Conservation (phyloP, 2,113 vertebrate genomes). For the Saguinus midas region DNA sequence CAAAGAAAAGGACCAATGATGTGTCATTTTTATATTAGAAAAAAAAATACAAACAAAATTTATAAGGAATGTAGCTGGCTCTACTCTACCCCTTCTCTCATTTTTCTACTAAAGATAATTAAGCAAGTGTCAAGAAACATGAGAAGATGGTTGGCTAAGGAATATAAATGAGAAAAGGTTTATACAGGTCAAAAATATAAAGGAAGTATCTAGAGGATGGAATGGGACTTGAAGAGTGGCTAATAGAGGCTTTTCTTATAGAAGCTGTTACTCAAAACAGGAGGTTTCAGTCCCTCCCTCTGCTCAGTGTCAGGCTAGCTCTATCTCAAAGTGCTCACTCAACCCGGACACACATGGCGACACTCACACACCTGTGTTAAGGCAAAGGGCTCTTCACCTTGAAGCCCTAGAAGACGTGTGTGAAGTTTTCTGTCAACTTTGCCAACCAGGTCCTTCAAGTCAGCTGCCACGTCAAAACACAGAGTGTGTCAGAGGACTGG, state of each 20-base stretch:
- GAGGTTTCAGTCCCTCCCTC: background rate
- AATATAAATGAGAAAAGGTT: background rate
- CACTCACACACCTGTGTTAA: background rate
- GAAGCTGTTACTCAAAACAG: background rate
- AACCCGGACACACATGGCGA: background rate
- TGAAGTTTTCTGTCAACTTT: background rate
- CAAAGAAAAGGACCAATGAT: slow-evolving; percentile 37
- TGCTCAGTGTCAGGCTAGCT: background rate
- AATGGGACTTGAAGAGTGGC: background rate
- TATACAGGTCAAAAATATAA: background rate
- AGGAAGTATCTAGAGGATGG: background rate
- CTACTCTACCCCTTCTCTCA: background rate
- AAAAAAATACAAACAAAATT: slow-evolving; percentile 20
- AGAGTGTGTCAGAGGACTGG: background rate
- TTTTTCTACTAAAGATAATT: background rate
- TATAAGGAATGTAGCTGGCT: background rate
- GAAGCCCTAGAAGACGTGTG: background rate
- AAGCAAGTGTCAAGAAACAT: slow-evolving; percentile 71
- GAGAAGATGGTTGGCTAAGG: background rate
- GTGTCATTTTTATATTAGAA: slow-evolving; percentile 30
- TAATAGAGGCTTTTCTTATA: background rate
- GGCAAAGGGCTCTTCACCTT: background rate
- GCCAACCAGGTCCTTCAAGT: background rate
- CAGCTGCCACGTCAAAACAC: background rate
- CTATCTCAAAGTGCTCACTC: background rate